Percentiles rank a stretch among this genome's conserved stretches.
phyloP scores from a whole-genome alignment of 1,140 invertebrate species.

The Neodiprion lecontei region DNA sequence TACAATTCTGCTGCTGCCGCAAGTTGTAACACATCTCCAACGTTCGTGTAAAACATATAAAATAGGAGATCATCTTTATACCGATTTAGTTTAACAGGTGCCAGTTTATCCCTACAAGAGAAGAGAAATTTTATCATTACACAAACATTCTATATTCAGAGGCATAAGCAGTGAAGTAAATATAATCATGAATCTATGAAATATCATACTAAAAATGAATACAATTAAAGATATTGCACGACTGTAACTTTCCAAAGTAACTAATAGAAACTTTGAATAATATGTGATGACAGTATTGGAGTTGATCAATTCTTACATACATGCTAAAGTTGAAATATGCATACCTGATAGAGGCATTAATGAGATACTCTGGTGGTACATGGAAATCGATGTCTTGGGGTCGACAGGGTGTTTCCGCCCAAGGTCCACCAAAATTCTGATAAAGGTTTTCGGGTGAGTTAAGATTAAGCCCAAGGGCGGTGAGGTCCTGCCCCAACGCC shows the following conservation, averaged over 20 bases:
- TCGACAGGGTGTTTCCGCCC: constrained; percentile 96
- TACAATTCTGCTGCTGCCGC: constrained; percentile 96
- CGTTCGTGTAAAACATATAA: constrained; percentile 99
- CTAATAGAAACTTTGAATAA: no score
- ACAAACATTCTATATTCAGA: neutral
- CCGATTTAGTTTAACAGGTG: constrained; percentile 92
- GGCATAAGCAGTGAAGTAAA: no score
- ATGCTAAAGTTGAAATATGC: constrained; percentile 1
- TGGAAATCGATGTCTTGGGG: constrained; percentile 99
- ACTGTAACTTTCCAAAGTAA: neutral
- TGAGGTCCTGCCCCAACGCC: constrained; percentile 96
- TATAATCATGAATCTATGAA: no score
- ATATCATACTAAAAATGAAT: constrained; percentile 9
- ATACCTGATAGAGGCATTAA: constrained; percentile 85
- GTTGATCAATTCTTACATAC: neutral
- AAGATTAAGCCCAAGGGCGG: constrained; percentile 95
- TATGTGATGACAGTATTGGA: no score
- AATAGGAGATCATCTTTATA: constrained; percentile 99
- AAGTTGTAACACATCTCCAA: constrained; percentile 96
- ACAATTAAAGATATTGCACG: neutral
- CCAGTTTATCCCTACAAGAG: constrained; percentile 84
- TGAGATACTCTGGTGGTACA: constrained; percentile 98
- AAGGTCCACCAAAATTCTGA: constrained; percentile 97
- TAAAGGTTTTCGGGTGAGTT: constrained; percentile 97
- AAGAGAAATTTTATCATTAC: constrained; percentile 17